Evolutionary conservation across 2,888 invertebrate species (phyloP).

Genomic region (Drepana falcataria): DNA sequence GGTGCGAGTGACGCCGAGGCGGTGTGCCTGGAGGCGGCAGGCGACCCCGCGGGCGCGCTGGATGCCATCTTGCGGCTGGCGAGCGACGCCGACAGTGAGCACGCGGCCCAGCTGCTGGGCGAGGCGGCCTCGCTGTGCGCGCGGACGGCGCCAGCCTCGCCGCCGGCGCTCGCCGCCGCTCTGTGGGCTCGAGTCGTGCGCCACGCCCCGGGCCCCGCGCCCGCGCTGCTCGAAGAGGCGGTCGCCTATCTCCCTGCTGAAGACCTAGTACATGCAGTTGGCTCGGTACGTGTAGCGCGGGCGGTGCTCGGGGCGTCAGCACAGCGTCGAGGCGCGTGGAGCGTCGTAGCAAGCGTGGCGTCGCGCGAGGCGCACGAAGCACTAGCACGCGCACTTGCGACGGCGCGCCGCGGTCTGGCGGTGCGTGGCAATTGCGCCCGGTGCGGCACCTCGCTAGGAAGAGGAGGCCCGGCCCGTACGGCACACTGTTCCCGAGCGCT

Average conservation of each 20-base stretch:
- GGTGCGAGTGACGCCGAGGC: conserved; percentile 55
- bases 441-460: conserved; percentile 41
- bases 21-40: conserved; percentile 57
- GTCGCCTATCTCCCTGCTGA: conserved; percentile 49
- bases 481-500: conserved; percentile 58
- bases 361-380: conserved; percentile 45
- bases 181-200: conserved; percentile 49
- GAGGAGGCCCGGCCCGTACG: conserved; percentile 36
- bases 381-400: conserved; percentile 45
- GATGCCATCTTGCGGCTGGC: conserved; percentile 44
- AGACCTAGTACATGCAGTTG: conserved; percentile 42
- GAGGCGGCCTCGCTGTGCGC: conserved; percentile 51
- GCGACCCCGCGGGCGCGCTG: conserved; percentile 58
- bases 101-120: conserved; percentile 23
- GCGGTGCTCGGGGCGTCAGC: conserved; percentile 36
- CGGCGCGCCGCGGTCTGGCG: conserved; percentile 45
- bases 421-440: conserved; percentile 52
- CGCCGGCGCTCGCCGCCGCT: conserved; percentile 34
- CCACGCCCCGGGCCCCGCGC: conserved; percentile 26
- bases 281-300: conserved; percentile 35
- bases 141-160: conserved; percentile 44
- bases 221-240: conserved; percentile 51
- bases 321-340: conserved; percentile 34
- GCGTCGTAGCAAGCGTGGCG: conserved; percentile 31
- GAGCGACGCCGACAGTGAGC: conserved; percentile 16